Conservation (phyloP, 2,797 vertebrate species). For the Spinus olivaceus region DNA sequence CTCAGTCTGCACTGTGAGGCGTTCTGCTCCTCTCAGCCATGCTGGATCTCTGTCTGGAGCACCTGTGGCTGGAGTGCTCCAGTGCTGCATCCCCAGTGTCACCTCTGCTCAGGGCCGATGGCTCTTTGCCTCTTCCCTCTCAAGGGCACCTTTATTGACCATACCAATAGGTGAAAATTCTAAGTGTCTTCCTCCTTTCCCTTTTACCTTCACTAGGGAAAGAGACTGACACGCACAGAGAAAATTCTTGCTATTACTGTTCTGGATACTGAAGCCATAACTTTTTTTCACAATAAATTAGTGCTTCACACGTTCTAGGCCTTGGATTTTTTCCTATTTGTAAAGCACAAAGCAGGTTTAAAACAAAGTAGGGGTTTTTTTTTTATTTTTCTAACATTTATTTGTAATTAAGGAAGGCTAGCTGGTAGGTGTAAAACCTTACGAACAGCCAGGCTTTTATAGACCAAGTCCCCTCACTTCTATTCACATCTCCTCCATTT, state of each 20-base stretch:
- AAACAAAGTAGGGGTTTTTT: not conserved
- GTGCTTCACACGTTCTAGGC: not conserved
- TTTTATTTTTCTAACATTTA: no score
- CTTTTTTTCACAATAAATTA: not conserved
- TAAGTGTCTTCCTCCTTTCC: not conserved
- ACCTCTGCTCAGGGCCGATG: rapidly evolving
- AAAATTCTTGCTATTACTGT: not conserved
- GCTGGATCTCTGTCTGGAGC: not conserved
- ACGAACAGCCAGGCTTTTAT: not conserved
- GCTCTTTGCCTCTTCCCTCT: not conserved
- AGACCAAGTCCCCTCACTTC: no score
- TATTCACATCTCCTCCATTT: not conserved
- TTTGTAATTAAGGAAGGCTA: not conserved
- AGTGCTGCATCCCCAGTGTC: not conserved
- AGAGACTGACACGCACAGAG: not conserved
- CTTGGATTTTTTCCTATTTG: not conserved
- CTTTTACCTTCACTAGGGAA: not conserved
- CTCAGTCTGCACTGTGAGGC: rapidly evolving
- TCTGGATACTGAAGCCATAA: not conserved
- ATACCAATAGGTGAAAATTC: not conserved
- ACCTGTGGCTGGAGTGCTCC: rapidly evolving
- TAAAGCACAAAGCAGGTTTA: not conserved
- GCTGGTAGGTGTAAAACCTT: not conserved
- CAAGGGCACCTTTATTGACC: rapidly evolving
- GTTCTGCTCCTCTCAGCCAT: rapidly evolving